Evolutionary conservation across 2,113 vertebrate species (phyloP), one percentile per base, ranked within the genome.

Genomic region (Herpailurus yagouaroundi): DNA sequence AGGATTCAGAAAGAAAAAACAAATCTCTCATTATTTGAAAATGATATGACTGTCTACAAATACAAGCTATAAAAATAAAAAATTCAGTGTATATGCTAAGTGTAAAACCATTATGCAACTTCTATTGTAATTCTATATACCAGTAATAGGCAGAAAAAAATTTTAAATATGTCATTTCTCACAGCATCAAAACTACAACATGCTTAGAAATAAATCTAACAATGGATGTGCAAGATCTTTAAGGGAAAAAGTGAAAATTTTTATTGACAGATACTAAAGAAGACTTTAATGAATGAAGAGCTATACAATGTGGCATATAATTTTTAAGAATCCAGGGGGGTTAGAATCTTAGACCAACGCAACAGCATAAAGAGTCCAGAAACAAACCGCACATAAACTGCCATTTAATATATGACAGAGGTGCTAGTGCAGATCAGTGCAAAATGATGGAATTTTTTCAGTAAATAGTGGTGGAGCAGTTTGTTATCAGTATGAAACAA

Each of bases 401-500:
- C 11, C 31, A 45, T 48, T 84, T 91, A 76, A 81, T 45, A 45
- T 60, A 74, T 31, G 8, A 79, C 21, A 74, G 52, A 64, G 6
- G 52, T 36, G 15, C 15, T 45, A 38, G 9, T 66, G 23, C 2
- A 73, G 45, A 73, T 87, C 14, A 79, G 16, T 15, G 7, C 16
- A 18, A 95, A 93, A 84, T 29, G 25, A 89, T 6, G 14, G 25
- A 25, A 50, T 86, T 77, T 85, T 83, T 74, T 21, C 11, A 36
- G 27, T 66, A 73, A 66, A 83, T 33, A 69, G 29, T 74, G 25
- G 71, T 55, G 38, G 18, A 93, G 93, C 4, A 7, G 93, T 50
- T 83, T 82, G 52, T 90, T 89, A 96, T 93, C 63, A 74, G 74
- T 74, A 66, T 85, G 76, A 89, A 91, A 95, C 50, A 94, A 96